Percentiles rank a stretch among this genome's conserved stretches.
phyloP scores from a whole-genome alignment of 2,888 invertebrate genomes.

The Cinara cedri region DNA sequence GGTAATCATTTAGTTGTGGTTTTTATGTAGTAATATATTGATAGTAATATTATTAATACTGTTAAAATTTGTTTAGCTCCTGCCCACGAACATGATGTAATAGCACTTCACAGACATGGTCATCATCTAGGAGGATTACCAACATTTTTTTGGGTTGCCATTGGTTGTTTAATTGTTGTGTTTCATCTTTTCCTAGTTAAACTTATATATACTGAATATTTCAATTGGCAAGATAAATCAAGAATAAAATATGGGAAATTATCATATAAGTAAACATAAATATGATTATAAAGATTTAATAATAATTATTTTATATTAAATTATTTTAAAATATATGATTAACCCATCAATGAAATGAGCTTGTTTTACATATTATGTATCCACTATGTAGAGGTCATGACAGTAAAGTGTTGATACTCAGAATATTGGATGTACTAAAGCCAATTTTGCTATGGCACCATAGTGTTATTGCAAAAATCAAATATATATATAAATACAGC shows the following conservation, averaged over 20 bases:
- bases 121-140: slow-evolving; percentile 88
- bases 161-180: slow-evolving; percentile 83
- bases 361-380: too few relatives aligned
- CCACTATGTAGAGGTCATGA: too few relatives aligned
- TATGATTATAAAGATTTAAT: background rate
- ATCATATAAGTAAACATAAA: slow-evolving; percentile 61
- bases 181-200: slow-evolving; percentile 93
- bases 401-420: too few relatives aligned
- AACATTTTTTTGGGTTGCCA: slow-evolving; percentile 88
- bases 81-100: slow-evolving; percentile 87
- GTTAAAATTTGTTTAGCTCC: slow-evolving; percentile 69
- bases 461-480: too few relatives aligned
- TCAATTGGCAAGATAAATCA: slow-evolving; percentile 73
- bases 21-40: background rate
- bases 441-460: too few relatives aligned
- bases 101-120: slow-evolving; percentile 89
- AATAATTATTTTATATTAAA: background rate
- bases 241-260: slow-evolving; percentile 75
- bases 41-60: background rate
- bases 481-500: too few relatives aligned
- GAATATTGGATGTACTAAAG: too few relatives aligned
- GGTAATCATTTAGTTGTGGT: slow-evolving; percentile 63
- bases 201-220: slow-evolving; percentile 88
- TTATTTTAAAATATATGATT: too few relatives aligned
- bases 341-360: too few relatives aligned